A percentile compares a stretch with the other conserved stretches of the same genome.
phyloP scores from a whole-genome alignment of 2,797 vertebrate species.

The Rhinogobio ventralis region DNA sequence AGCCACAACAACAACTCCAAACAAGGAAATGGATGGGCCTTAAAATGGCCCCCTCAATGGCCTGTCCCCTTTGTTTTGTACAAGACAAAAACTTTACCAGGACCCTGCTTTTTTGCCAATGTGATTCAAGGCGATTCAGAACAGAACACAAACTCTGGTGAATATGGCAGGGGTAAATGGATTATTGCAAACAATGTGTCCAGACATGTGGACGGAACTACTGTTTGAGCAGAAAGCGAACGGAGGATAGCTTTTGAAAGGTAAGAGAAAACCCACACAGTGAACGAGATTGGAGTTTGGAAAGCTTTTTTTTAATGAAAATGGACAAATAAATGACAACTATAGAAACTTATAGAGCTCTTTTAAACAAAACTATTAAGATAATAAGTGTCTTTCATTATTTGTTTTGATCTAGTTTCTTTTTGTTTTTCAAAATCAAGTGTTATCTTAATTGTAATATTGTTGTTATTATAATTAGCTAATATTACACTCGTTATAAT shows the following conservation, averaged over 20 bases:
- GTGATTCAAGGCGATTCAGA: slow-evolving; percentile 54
- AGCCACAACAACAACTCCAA: slow-evolving; percentile 59
- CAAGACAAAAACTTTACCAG: slow-evolving; percentile 65
- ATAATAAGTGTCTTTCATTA: slow-evolving; percentile 80
- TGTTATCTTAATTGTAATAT: slow-evolving; percentile 87
- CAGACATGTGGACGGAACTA: slow-evolving; percentile 72
- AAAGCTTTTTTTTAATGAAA: slow-evolving; percentile 70
- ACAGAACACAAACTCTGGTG: slow-evolving; percentile 70
- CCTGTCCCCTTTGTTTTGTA: slow-evolving; percentile 53
- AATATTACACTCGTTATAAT: slow-evolving; percentile 81
- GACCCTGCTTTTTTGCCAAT: slow-evolving; percentile 55
- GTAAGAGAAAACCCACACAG: slow-evolving; percentile 72
- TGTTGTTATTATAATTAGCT: slow-evolving; percentile 87
- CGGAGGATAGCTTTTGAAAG: slow-evolving; percentile 72
- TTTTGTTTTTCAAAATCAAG: slow-evolving; percentile 71
- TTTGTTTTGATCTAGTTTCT: slow-evolving; percentile 80
- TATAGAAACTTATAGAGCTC: slow-evolving; percentile 81
- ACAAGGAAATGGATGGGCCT: slow-evolving; percentile 40
- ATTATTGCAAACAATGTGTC: slow-evolving; percentile 76
- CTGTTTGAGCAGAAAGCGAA: slow-evolving; percentile 67
- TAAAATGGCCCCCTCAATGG: slow-evolving; percentile 34
- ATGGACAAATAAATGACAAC: slow-evolving; percentile 78
- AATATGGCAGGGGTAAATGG: slow-evolving; percentile 71
- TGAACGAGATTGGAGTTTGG: slow-evolving; percentile 65
- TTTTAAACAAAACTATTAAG: slow-evolving; percentile 77